These are phyloP conservation scores for Acipenser ruthenus DNA, from an alignment of 2,797 vertebrate species.

Conservation along the genomic window DNA sequence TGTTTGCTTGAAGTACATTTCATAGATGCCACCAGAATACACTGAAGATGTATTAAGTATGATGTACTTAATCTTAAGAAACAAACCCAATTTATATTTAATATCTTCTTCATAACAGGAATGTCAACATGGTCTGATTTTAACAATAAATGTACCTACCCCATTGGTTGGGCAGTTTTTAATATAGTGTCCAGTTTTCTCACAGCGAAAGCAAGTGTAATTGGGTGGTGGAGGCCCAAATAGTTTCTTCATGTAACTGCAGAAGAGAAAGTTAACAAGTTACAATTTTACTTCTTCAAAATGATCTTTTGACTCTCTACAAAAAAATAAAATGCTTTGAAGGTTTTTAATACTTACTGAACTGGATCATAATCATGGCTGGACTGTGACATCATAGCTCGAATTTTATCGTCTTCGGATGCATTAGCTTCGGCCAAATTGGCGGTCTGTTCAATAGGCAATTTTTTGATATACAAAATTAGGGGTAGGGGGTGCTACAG, in stretches of 20 bases:
- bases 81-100: no score
- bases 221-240: conserved; percentile 72
- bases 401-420: conserved; percentile 96
- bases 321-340: background rate
- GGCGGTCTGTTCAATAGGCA: conserved; percentile 84
- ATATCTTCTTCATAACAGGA: no score
- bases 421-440: conserved; percentile 89
- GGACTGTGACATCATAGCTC: conserved; percentile 90
- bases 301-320: no score
- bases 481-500: conserved; percentile 14
- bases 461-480: conserved; percentile 33
- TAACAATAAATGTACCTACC: conserved; percentile 56
- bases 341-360: conserved; percentile 69
- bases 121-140: no score
- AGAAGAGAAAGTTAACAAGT: conserved; percentile 6
- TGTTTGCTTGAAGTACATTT: no score
- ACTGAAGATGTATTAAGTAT: no score
- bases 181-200: conserved; percentile 89
- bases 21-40: no score
- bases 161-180: conserved; percentile 84
- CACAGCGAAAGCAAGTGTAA: conserved; percentile 90
- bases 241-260: conserved; percentile 84
- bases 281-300: no score
- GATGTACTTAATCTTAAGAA: no score
- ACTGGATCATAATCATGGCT: conserved; percentile 86